These are phyloP conservation scores for Accipiter cooperii DNA, from an alignment of 2,113 vertebrate genomes.

Conservation along the genomic window DNA sequence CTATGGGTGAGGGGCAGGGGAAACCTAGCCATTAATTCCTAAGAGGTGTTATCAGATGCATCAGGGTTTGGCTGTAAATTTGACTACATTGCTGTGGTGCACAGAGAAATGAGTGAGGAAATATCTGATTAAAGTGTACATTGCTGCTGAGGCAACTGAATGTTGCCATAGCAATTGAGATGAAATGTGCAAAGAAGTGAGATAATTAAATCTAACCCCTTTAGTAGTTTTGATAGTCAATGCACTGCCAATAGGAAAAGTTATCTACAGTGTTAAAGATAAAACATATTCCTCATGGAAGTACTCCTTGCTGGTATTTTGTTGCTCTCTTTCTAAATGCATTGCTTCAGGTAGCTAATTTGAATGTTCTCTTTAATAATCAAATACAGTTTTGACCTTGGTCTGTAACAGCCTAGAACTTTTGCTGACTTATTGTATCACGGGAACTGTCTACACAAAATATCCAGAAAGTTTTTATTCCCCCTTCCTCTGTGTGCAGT, in stretches of 20 bases:
- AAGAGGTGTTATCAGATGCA: constrained; percentile 63
- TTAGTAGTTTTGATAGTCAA: constrained; percentile 84
- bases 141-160: constrained; percentile 79
- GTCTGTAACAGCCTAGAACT: constrained; percentile 64
- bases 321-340: constrained; percentile 63
- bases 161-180: constrained; percentile 91
- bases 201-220: constrained; percentile 89
- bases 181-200: constrained; percentile 85
- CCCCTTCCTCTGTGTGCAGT: background rate
- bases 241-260: constrained; percentile 75
- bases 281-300: constrained; percentile 74
- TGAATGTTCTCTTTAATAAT: constrained; percentile 75
- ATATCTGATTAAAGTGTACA: constrained; percentile 80
- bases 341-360: constrained; percentile 73
- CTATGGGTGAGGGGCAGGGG: constrained; percentile 32
- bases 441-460: constrained; percentile 53
- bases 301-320: constrained; percentile 70
- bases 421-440: constrained; percentile 47
- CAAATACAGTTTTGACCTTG: constrained; percentile 74
- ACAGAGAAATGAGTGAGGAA: constrained; percentile 72
- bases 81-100: constrained; percentile 69
- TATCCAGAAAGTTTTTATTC: constrained; percentile 12
- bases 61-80: constrained; percentile 72
- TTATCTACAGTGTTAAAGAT: constrained; percentile 79
- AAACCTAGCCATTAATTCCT: constrained; percentile 57